These are phyloP conservation scores for Varanus salvator DNA, from an alignment of 2,113 vertebrate species.

Conservation along the genomic window DNA sequence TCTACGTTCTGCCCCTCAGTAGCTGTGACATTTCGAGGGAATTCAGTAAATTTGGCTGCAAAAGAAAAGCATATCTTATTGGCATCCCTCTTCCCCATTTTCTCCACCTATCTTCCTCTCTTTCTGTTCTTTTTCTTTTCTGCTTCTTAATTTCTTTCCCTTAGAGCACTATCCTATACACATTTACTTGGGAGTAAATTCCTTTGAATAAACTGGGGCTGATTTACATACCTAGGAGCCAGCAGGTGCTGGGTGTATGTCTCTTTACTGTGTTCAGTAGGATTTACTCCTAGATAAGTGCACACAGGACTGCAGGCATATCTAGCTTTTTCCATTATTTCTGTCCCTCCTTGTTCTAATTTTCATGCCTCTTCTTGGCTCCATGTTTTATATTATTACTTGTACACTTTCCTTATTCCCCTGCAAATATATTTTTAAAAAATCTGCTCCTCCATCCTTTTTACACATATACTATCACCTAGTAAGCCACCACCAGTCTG, in stretches of 20 bases:
- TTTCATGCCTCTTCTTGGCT: neutral
- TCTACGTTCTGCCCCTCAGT: constrained; percentile 95
- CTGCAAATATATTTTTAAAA: neutral
- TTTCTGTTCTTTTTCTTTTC: neutral
- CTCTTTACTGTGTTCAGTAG: neutral
- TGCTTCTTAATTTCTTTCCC: neutral
- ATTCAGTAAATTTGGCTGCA: constrained; percentile 94
- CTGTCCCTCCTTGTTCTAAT: neutral
- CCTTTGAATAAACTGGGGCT: neutral
- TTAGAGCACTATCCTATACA: neutral
- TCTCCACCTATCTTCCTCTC: neutral
- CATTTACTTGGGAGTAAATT: neutral
- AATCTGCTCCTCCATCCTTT: neutral
- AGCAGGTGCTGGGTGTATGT: neutral
- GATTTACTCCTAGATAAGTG: neutral
- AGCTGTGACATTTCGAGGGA: constrained; percentile 91
- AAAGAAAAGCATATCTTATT: constrained; percentile 65
- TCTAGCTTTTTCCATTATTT: neutral
- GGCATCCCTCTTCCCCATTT: constrained; percentile 6
- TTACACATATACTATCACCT: constrained; percentile 23
- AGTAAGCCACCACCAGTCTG: neutral
- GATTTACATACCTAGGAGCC: neutral
- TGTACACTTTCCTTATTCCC: neutral
- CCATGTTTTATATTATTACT: neutral
- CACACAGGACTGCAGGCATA: neutral